These are phyloP conservation scores for Lepidochrysops patricia DNA, from an alignment of 2,888 invertebrate genomes.

Conservation along the genomic window DNA sequence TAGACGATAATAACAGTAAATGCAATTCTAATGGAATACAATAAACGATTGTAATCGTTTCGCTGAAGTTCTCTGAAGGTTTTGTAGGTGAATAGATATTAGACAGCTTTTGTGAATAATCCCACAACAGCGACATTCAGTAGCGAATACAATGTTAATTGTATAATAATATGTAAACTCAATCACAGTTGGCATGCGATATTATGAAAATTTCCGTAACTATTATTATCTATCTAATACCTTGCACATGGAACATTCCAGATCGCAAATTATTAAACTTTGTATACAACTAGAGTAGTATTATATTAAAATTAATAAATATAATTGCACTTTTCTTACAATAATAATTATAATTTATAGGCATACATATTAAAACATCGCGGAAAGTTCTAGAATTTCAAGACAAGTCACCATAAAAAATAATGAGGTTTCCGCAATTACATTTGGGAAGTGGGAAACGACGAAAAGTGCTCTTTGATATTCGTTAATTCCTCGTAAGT, in stretches of 20 bases:
- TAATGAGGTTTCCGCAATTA: conserved; percentile 3
- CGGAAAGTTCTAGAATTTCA: background rate
- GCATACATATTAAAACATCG: background rate
- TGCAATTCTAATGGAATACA: background rate
- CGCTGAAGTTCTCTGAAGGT: too few species aligned
- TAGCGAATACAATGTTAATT: background rate
- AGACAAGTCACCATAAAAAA: background rate
- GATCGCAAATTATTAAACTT: background rate
- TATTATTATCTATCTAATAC: background rate
- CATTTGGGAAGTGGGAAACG: conserved; percentile 5
- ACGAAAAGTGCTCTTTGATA: conserved; percentile 7
- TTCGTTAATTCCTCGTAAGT: conserved; percentile 4
- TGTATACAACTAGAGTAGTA: background rate
- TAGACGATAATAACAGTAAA: background rate
- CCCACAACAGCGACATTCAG: background rate
- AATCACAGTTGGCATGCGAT: background rate
- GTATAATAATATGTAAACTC: background rate
- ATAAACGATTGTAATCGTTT: background rate
- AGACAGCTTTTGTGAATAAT: background rate
- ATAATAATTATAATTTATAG: too few species aligned
- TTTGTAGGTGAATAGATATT: background rate
- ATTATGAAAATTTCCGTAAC: conserved; percentile 1
- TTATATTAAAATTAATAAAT: too few species aligned
- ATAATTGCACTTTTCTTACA: too few species aligned
- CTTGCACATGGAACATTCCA: background rate